Evolutionary conservation across 2,113 vertebrate genomes (phyloP).

Genomic region (Seriola quinqueradiata): DNA sequence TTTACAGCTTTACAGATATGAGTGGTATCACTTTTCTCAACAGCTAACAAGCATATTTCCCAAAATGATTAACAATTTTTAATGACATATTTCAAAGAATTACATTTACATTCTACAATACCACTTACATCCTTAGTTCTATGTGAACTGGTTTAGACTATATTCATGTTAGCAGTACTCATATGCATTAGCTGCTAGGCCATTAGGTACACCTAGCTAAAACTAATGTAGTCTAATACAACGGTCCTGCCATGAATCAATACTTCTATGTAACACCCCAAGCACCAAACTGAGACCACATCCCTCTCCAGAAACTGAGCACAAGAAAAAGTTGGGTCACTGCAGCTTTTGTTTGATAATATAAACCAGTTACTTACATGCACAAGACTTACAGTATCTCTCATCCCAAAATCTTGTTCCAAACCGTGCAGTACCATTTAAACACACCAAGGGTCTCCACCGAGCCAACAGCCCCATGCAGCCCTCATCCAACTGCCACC

Average conservation of each 20-base stretch:
- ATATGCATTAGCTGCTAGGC: background rate
- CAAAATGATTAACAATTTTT: background rate
- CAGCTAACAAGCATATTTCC: too few species aligned
- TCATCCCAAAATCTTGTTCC: slow-evolving; percentile 25
- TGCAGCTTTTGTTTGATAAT: background rate
- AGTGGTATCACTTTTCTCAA: background rate
- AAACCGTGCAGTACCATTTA: slow-evolving; percentile 13
- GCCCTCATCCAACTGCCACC: slow-evolving; percentile 76
- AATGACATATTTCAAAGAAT: background rate
- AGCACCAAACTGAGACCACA: background rate
- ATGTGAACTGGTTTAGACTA: background rate
- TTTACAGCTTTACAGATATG: background rate
- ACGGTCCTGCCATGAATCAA: background rate
- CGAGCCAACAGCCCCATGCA: slow-evolving; percentile 64
- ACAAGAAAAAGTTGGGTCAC: background rate
- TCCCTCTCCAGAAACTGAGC: background rate
- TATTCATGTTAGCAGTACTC: background rate
- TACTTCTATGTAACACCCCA: background rate
- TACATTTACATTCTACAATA: background rate
- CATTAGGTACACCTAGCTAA: background rate
- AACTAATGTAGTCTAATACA: background rate
- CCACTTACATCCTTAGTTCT: background rate
- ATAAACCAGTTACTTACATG: slow-evolving; percentile 58
- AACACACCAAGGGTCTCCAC: slow-evolving; percentile 44
- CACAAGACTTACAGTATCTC: slow-evolving; percentile 15